Evolutionary conservation across 2,113 vertebrate species (phyloP).

Genomic region (Mesoclemmys tuberculata): DNA sequence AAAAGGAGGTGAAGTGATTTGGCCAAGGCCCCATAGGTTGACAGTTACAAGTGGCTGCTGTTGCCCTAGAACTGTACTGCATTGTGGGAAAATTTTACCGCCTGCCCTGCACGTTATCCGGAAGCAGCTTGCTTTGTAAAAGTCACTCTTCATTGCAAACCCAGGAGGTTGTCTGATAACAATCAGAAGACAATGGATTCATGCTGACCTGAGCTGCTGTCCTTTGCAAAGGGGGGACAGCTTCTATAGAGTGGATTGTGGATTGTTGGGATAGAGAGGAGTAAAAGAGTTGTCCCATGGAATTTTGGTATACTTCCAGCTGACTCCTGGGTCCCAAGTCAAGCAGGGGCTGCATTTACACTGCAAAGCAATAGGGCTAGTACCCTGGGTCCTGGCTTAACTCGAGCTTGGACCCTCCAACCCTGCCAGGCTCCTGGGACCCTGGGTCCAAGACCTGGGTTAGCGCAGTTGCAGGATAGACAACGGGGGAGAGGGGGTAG

Average conservation of each 20-base stretch:
- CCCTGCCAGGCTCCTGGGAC: background rate
- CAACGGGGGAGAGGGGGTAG: background rate
- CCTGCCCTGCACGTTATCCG: background rate
- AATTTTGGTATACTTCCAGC: background rate
- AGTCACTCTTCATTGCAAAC: background rate
- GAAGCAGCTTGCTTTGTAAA: background rate
- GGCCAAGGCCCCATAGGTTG: background rate
- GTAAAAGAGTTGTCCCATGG: background rate
- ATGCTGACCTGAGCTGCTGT: background rate
- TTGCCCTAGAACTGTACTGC: background rate
- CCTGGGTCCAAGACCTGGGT: background rate
- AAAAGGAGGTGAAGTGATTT: constrained; percentile 17
- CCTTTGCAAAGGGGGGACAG: background rate
- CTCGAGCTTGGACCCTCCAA: background rate
- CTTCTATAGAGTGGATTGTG: background rate
- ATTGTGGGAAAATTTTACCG: background rate
- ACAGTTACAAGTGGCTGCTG: background rate
- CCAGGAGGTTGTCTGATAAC: too few species aligned
- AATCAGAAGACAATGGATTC: background rate
- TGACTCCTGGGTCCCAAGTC: background rate
- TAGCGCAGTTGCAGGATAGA: background rate
- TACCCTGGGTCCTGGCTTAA: background rate
- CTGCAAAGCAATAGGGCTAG: background rate
- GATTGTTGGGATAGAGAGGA: background rate
- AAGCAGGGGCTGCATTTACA: background rate